phyloP scores from a whole-genome alignment of 2,888 invertebrate genomes.

The Cryptops parisi region DNA sequence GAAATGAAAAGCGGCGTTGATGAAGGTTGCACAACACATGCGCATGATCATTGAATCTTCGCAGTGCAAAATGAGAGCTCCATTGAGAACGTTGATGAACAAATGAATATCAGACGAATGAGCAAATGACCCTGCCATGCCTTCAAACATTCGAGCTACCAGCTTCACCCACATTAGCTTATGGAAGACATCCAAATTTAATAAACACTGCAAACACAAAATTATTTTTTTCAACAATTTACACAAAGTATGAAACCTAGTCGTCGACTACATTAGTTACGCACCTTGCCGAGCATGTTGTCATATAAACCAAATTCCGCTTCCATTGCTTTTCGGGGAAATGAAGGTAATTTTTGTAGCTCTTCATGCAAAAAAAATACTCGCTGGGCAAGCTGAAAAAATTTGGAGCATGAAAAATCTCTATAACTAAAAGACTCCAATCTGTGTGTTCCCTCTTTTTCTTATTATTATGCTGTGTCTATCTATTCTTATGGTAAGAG shows the following conservation, averaged over 20 bases:
- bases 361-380: slow-evolving; percentile 98
- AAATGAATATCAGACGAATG: slow-evolving; percentile 94
- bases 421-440: too few relatives aligned
- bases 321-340: slow-evolving; percentile 94
- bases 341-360: slow-evolving; percentile 93
- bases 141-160: slow-evolving; percentile 92
- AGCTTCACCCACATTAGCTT: slow-evolving; percentile 98
- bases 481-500: too few relatives aligned
- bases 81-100: slow-evolving; percentile 94
- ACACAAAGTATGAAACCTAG: background rate
- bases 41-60: slow-evolving; percentile 91
- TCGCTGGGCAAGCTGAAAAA: slow-evolving; percentile 68
- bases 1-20: slow-evolving; percentile 95
- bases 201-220: slow-evolving; percentile 55
- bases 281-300: slow-evolving; percentile 71
- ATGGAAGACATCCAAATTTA: slow-evolving; percentile 88
- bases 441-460: too few relatives aligned
- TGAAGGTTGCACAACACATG: slow-evolving; percentile 91
- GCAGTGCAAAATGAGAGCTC: slow-evolving; percentile 88
- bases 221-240: too few relatives aligned
- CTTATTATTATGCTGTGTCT: too few relatives aligned
- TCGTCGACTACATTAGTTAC: slow-evolving; percentile 1
- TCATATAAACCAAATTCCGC: slow-evolving; percentile 86
- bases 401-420: background rate
- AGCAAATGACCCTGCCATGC: slow-evolving; percentile 94